These are phyloP conservation scores for Phalacrocorax brasilianus DNA, from an alignment of 2,113 vertebrate genomes.

Conservation along the genomic window DNA sequence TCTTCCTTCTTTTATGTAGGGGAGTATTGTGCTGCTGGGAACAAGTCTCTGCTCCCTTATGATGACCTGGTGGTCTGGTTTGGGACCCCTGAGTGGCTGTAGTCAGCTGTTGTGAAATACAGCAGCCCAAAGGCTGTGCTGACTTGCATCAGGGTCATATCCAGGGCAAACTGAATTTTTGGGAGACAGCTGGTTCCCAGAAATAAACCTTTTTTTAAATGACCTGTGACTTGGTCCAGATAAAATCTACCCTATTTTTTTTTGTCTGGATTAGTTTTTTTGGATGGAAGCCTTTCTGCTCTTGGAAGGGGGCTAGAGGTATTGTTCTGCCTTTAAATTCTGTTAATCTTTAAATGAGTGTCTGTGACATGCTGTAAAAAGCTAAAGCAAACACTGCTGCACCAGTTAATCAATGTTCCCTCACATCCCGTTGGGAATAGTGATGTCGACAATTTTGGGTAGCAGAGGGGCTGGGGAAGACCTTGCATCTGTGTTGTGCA, in stretches of 20 bases:
- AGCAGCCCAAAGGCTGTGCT: not conserved
- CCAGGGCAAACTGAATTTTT: slow-evolving; percentile 19
- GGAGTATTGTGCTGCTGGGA: not conserved
- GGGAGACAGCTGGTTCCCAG: slow-evolving; percentile 11
- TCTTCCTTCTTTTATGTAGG: not conserved
- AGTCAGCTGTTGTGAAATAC: slow-evolving; percentile 27
- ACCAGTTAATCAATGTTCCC: not conserved
- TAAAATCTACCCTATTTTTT: not conserved
- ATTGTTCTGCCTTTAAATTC: not conserved
- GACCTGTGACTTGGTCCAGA: not conserved
- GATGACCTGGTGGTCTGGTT: not conserved
- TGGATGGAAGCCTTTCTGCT: not conserved
- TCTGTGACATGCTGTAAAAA: not conserved
- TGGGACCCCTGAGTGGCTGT: not conserved
- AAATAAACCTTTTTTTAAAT: slow-evolving; percentile 20
- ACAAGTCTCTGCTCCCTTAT: not conserved
- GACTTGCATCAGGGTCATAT: slow-evolving; percentile 5
- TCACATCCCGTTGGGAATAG: not conserved
- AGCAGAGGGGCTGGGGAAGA: not conserved
- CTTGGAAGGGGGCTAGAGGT: not conserved
- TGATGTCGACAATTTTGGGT: not conserved
- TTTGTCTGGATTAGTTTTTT: not conserved
- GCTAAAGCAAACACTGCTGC: not conserved
- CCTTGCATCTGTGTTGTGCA: not conserved
- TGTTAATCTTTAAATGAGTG: not conserved